Percentiles rank a stretch among this genome's conserved stretches.
Conservation (phyloP, 2,797 vertebrate species). For the Megaceryle alcyon region DNA sequence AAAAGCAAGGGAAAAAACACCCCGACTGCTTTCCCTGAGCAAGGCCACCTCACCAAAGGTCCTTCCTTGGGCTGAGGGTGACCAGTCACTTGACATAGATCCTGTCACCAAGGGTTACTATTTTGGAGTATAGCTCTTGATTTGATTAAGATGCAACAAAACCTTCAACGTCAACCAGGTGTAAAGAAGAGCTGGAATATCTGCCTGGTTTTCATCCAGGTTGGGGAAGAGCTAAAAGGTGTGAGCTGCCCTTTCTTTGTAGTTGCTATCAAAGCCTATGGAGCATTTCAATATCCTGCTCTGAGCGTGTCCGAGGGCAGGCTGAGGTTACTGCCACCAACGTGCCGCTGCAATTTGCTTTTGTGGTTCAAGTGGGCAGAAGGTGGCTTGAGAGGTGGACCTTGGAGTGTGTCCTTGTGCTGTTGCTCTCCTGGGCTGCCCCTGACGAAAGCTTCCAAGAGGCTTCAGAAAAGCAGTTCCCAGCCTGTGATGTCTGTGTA, state of each 20-base stretch:
- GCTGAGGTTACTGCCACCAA: background rate
- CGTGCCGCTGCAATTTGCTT: rapidly evolving
- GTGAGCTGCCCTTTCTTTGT: background rate
- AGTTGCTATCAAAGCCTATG: background rate
- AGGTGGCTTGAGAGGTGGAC: background rate
- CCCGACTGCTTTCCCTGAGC: background rate
- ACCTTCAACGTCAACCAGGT: background rate
- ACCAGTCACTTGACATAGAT: background rate
- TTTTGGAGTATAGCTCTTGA: background rate
- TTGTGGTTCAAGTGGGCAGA: background rate
- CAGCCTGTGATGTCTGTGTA: background rate
- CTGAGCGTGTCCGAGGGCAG: background rate
- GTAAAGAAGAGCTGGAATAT: background rate
- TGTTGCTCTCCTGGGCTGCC: background rate
- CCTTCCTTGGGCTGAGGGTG: background rate
- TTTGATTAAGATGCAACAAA: background rate
- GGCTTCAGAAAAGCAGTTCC: background rate
- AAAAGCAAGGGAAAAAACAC: background rate
- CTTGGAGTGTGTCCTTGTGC: background rate
- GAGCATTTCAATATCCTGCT: background rate
- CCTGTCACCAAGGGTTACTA: background rate
- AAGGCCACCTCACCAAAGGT: background rate
- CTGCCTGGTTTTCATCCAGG: background rate
- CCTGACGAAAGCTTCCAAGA: background rate
- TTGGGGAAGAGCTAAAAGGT: background rate